A percentile compares a stretch with the other conserved stretches of the same genome.
These are phyloP conservation scores for Yponomeuta malinellus DNA, from an alignment of 2,888 invertebrate genomes.

Conservation along the genomic window DNA sequence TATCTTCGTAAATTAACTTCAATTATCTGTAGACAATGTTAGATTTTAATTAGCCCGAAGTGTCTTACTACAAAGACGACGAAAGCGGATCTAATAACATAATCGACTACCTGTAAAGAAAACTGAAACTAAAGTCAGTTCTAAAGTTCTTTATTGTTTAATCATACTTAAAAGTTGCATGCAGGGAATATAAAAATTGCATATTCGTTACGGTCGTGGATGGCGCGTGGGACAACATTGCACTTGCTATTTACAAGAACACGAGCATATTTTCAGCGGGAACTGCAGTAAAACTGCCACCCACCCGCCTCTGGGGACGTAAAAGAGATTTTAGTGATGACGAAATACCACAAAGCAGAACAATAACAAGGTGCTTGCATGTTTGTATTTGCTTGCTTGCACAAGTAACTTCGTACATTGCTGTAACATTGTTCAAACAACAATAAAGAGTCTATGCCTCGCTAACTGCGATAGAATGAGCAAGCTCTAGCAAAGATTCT, in stretches of 20 bases:
- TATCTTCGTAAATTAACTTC: too few relatives aligned
- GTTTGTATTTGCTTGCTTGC: slow-evolving; percentile 7
- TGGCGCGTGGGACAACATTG: slow-evolving; percentile 4
- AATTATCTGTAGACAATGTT: neutral
- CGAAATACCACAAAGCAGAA: slow-evolving; percentile 7
- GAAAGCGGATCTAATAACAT: too few relatives aligned
- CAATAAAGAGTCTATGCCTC: too few relatives aligned
- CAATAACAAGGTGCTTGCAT: neutral
- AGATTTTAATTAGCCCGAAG: neutral
- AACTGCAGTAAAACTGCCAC: slow-evolving; percentile 12
- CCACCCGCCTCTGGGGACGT: neutral
- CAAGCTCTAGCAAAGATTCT: neutral
- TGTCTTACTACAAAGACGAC: neutral
- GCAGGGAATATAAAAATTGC: slow-evolving; percentile 1
- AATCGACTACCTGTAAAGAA: too few relatives aligned
- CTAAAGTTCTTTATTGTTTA: neutral
- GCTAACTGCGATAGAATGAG: neutral
- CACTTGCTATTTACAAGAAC: slow-evolving; percentile 3
- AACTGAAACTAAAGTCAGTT: too few relatives aligned
- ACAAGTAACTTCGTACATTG: neutral
- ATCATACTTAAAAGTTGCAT: neutral
- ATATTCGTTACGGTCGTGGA: neutral
- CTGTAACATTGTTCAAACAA: too few relatives aligned
- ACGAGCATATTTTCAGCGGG: slow-evolving; percentile 8
- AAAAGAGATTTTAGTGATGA: slow-evolving; percentile 16